Evolutionary conservation across 2,888 invertebrate genomes (phyloP).

Genomic region (Opisthograptis luteolata): DNA sequence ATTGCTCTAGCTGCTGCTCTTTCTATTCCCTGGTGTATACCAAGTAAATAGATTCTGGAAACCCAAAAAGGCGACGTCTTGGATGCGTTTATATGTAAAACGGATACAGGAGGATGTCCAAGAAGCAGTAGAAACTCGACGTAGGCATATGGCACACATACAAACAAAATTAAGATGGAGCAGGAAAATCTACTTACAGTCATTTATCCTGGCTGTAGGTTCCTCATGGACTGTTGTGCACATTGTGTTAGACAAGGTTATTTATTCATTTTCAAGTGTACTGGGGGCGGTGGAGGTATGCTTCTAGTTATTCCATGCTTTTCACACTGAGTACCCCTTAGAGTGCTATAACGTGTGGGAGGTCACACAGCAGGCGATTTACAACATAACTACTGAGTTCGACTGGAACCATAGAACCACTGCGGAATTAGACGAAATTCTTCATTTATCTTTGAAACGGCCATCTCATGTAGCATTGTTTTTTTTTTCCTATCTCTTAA

Average conservation of each 20-base stretch:
- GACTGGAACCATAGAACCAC: not conserved
- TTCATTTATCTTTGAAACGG: no score
- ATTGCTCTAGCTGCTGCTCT: not conserved
- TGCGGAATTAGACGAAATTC: not conserved
- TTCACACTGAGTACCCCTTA: not conserved
- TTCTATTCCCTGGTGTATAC: not conserved
- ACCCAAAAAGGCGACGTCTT: not conserved
- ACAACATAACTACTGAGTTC: not conserved
- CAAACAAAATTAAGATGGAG: not conserved
- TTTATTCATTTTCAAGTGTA: not conserved
- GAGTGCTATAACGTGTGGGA: not conserved
- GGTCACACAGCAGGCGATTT: not conserved
- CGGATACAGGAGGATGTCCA: not conserved
- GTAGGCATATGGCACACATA: not conserved
- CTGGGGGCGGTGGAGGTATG: not conserved
- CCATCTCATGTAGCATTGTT: no score
- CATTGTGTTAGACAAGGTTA: not conserved
- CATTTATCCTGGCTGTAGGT: not conserved
- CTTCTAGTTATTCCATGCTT: not conserved
- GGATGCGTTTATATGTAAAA: not conserved
- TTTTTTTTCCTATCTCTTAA: no score
- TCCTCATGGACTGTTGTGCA: not conserved
- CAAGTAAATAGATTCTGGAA: not conserved
- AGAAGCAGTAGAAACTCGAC: not conserved
- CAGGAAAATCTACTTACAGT: not conserved